Evolutionary conservation across 2,113 vertebrate genomes (phyloP), one percentile per base, ranked within the genome.

Genomic region (Zingel zingel): DNA sequence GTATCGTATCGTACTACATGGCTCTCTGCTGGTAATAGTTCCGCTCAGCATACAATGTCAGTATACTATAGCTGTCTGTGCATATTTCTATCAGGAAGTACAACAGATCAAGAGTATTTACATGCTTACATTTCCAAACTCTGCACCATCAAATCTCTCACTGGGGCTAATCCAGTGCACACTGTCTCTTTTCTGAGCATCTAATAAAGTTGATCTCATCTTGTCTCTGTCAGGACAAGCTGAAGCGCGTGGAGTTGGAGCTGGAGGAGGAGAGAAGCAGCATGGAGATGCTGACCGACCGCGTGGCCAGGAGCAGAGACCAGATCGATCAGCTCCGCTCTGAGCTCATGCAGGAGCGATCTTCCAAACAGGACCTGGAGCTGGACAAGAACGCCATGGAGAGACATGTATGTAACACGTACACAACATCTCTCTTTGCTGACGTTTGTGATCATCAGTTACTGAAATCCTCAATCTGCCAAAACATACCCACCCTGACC

Each of bases 381-480:
- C 97, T 98, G 15, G 98, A 99, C 89, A 99, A 99, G 86, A 97
- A 96, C 63, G 94, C 97, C 0, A 90, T 99, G 94, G 98, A 99
- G 93, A 95, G 97, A 94, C 98, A 99, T 88, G 98, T 98, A 75
- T 2, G 75, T 45, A 6, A 56, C 47, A 13, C 25, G 27, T 25
- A 0, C n/a, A 25, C 43, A n/a, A 23, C 50, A 9, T 47, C 13
- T 65, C 18, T 33, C 16, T 77, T 33, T 39, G 21, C 23, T 5
- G 27, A 71, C 18, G 14, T 47, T 47, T 72, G 36, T 62, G 11
- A 45, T 69, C 30, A 43, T 2, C 30, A 56, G 15, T 19, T 10
- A 18, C 14, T 47, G 18, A 68, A 15, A 2, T 50, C 16, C 10
- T 19, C 12, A 8, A 0, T 47, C 16, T 16, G n/a, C 53, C 25